phyloP scores from a whole-genome alignment of 2,888 invertebrate species.

The Trichacis sp. region DNA sequence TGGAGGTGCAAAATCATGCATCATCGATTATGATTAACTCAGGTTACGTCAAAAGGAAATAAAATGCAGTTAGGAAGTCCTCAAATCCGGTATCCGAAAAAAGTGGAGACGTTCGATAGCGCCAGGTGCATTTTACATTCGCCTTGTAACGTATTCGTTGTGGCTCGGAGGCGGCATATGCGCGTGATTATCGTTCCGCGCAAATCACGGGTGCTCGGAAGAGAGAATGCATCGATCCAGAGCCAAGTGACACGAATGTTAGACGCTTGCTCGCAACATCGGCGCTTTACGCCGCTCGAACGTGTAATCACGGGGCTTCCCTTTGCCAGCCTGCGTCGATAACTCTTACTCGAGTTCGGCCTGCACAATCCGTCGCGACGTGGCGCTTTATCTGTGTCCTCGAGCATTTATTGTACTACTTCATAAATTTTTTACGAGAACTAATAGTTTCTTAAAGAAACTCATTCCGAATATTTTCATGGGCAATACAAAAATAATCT shows the following conservation, averaged over 20 bases:
- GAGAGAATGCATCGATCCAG: constrained; percentile 48
- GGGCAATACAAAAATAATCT: too few species aligned
- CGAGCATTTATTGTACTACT: too few species aligned
- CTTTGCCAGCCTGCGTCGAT: constrained; percentile 33
- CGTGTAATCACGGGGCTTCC: constrained; percentile 36
- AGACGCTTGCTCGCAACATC: constrained; percentile 38
- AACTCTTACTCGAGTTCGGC: constrained; percentile 33
- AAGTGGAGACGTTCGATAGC: constrained; percentile 38
- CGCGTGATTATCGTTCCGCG: constrained; percentile 39
- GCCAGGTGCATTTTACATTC: constrained; percentile 36
- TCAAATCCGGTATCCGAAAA: constrained; percentile 6
- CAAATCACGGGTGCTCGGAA: constrained; percentile 42
- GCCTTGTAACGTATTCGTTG: constrained; percentile 42
- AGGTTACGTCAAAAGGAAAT: too few species aligned
- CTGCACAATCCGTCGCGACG: constrained; percentile 32
- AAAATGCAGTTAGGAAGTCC: too few species aligned
- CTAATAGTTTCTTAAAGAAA: too few species aligned
- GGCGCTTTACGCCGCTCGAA: constrained; percentile 30
- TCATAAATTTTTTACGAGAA: too few species aligned
- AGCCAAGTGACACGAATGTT: constrained; percentile 45
- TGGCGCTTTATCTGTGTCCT: constrained; percentile 24
- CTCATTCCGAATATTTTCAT: too few species aligned
- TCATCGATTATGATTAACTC: too few species aligned
- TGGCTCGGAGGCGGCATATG: constrained; percentile 19
- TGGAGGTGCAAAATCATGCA: too few species aligned